Evolutionary conservation across 1,140 invertebrate species (phyloP), one percentile per base, ranked within the genome.

Genomic region (Panulirus ornatus): DNA sequence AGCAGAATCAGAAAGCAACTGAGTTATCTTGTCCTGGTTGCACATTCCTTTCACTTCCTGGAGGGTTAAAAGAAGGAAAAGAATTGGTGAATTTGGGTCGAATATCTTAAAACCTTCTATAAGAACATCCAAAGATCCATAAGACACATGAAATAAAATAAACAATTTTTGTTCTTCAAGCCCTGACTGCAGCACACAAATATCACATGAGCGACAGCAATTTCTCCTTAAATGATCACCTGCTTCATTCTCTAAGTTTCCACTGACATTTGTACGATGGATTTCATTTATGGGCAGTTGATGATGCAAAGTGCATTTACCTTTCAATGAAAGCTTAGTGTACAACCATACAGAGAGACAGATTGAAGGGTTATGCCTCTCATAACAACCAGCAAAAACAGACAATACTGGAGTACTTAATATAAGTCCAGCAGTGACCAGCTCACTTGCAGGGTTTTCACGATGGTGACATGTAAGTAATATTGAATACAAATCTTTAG

Each of bases 141-240:
- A 44, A 19, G 79, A 73, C 19, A 89, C 63, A 36, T 89, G 87
- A 38, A 44, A 38, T 14, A 84, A 40, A 27, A 89, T 11, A 22
- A 89, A 75, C 42, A 47, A 58, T 11, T 63, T 54, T 44, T 58
- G 40, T 27, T 89, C 87, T 51, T 63, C n/a, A 19, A 47, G 66
- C 11, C 79, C 63, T 1, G 42, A 73, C 30, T 83, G 47, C 47
- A 89, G 36, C 11, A 89, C 79, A 51, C 47, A 36, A 16, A 75
- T 73, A 54, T 89, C 87, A 84, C 87, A 89, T 14, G 79, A 14
- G 42, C 79, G 87, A 38, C 87, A 89, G 36, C 87, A 89, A 34
- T 84, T 75, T n/a, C 42, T 83, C 34, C 22, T 58, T n/a, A 42
- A 54, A 47, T 14, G 34, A 22, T 19, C 11, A 42, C 5, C 14